Evolutionary conservation across 1,140 invertebrate species (phyloP), one percentile per base, ranked within the genome.

Genomic region (Euglossa dilemma): DNA sequence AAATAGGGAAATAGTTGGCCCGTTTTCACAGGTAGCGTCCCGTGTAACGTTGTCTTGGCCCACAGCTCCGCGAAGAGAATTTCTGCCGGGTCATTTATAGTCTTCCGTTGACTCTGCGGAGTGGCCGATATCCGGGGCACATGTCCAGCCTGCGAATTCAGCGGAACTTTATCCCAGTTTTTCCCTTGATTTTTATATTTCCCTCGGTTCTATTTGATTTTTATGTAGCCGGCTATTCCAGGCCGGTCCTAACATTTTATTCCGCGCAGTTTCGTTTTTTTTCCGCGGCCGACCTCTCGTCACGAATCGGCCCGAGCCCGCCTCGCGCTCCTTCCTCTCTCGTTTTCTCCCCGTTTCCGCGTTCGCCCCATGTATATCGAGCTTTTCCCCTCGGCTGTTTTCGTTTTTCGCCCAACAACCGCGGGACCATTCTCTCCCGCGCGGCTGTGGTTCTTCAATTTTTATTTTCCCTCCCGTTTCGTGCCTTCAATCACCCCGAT

Each of bases 321-420:
- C 12, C 16, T 14, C 5, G 8, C 14, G 0, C 20, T 45, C 28
- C 1, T 14, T 28, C n/a, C 25, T 1, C 25, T n/a, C 11, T 54
- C 59, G 25, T 9, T 20, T 14, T 20, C 25, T 12, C n/a, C 28
- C 20, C 28, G 8, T 54, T n/a, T 11, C 14, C 71, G 61, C 69
- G 69, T 78, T 69, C 23, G 36, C 76, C 23, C 9, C 12, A n/a
- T n/a, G 52, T 78, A n/a, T 54, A 78, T 57, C 52, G 76, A 78
- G 36, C 69, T 59, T 69, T 69, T 45, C 25, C 52, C 63, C 6
- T n/a, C 50, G 64, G 69, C 69, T 69, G 76, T 78, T 78, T 69
- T 78, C 76, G 76, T 78, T 78, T 36, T 57, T 69, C 57, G 36
- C 6, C 64, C 52, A 57, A 57, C 64, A 52, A 78, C 52, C 20